Base-by-base conservation (phyloP, 2,113 vertebrate species). In the Pangasianodon hypophthalmus region DNA sequence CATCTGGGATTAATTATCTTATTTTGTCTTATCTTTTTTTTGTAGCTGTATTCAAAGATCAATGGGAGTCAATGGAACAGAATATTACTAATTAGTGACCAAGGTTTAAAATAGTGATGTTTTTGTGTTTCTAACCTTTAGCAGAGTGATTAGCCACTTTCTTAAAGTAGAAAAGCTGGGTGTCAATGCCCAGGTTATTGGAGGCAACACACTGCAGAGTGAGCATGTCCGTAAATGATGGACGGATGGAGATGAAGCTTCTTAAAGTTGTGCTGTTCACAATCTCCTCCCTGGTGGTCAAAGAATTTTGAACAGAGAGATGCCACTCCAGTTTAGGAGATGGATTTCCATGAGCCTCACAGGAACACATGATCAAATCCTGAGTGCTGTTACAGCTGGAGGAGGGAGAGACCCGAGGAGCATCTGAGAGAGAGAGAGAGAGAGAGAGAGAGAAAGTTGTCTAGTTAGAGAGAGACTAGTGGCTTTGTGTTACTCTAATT, bases 301-400 rank as follows among this genome's bases (percentile, higher is more conserved):
- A 84, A 82, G 94, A 85, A 21, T 37, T 56, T 54, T 92, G 90
- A 46, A 94, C 93, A 21, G 92, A 92, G 80, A 94, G 73, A 88
- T 90, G 88, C 95, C 95, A 96, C 52, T 91, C 18, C 85, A 95
- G 46, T 37, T 83, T 91, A 19, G 95, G 95, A 16, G 16, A 37
- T 0, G 95, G 95, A 93, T 95, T 96, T 82, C 93, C 95, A 77
- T 92, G 90, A 90, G 92, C 94, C 90, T 94, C 87, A 26, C 95
- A 96, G 48, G 26, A 71, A 32, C 60, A 80, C 3, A 88, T 6
- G 77, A 58, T 2, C 46, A 86, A 54, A 32, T 88, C 29, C 44
- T 82, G 75, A 41, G 24, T 80, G 41, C 0, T 29, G 82, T 52
- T 90, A 32, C 71, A 91, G 60, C n/a, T 62, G 84, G 46, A 77